Evolutionary conservation across 2,113 vertebrate genomes (phyloP).

Genomic region (Mystacornis crossleyi): DNA sequence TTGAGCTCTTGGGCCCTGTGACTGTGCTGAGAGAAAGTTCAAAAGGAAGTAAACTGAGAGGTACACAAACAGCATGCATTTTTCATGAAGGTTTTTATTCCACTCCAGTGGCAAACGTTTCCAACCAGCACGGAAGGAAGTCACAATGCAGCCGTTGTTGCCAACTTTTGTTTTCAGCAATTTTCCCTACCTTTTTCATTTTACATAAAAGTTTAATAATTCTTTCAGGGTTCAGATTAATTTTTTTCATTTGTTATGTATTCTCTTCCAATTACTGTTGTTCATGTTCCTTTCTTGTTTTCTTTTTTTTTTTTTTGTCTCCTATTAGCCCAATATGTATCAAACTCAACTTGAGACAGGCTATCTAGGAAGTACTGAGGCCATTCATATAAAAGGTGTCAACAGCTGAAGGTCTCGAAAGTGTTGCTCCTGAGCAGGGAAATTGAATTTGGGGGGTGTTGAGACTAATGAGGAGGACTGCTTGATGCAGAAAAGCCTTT

Average conservation of each 20-base stretch:
- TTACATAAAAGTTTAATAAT: background rate
- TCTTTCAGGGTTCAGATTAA: background rate
- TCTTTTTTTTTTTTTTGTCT: background rate
- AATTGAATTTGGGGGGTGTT: background rate
- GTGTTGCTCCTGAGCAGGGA: background rate
- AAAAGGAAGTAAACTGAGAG: conserved; percentile 1
- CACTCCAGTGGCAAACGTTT: background rate
- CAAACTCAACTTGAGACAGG: background rate
- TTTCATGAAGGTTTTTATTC: conserved; percentile 39
- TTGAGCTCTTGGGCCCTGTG: background rate
- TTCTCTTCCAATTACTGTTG: background rate
- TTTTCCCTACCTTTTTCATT: background rate
- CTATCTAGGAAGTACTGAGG: background rate
- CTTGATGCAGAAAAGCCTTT: background rate
- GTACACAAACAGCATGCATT: conserved; percentile 15
- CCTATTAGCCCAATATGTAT: background rate
- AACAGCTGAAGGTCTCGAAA: background rate
- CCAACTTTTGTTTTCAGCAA: background rate
- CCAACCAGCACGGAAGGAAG: background rate
- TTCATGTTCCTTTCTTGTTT: background rate
- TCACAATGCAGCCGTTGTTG: background rate
- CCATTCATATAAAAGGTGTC: background rate
- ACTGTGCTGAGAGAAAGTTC: background rate
- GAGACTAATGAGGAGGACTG: background rate
- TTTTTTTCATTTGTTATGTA: background rate